These are phyloP conservation scores for Tuta absoluta DNA, from an alignment of 2,888 invertebrate species.

Conservation along the genomic window DNA sequence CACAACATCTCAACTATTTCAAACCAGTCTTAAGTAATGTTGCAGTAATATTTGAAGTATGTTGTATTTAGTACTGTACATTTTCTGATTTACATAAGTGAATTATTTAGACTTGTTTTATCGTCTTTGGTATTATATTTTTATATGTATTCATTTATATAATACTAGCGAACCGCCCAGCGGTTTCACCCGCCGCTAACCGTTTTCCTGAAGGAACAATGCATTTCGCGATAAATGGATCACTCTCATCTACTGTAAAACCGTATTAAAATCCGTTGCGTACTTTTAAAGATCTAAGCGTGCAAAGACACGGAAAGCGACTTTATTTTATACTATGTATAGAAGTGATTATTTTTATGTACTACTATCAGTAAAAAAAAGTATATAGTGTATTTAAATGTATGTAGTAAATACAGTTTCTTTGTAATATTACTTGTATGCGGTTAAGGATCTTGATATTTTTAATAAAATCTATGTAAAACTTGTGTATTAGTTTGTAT, in stretches of 20 bases:
- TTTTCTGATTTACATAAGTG: neutral
- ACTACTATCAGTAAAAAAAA: neutral
- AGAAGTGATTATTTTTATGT: neutral
- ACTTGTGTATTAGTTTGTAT: constrained; percentile 43
- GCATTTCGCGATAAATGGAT: too few species aligned
- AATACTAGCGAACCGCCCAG: too few species aligned
- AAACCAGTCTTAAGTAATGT: constrained; percentile 13
- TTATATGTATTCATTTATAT: neutral
- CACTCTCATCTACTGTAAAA: too few species aligned
- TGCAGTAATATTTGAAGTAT: constrained; percentile 65
- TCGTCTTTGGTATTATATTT: neutral
- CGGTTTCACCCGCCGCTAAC: too few species aligned
- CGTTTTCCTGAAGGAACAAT: too few species aligned
- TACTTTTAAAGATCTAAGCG: too few species aligned
- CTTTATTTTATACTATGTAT: too few species aligned
- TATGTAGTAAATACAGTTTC: constrained; percentile 46
- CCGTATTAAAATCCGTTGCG: too few species aligned
- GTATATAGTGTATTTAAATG: neutral
- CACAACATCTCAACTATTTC: neutral
- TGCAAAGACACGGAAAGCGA: too few species aligned
- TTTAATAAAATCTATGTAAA: constrained; percentile 53
- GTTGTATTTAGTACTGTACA: constrained; percentile 41
- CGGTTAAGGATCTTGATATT: constrained; percentile 47
- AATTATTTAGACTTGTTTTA: neutral
- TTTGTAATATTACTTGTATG: constrained; percentile 61